Evolutionary conservation across 1,140 invertebrate species (phyloP), one percentile per base, ranked within the genome.

Genomic region (Orius insidiosus): DNA sequence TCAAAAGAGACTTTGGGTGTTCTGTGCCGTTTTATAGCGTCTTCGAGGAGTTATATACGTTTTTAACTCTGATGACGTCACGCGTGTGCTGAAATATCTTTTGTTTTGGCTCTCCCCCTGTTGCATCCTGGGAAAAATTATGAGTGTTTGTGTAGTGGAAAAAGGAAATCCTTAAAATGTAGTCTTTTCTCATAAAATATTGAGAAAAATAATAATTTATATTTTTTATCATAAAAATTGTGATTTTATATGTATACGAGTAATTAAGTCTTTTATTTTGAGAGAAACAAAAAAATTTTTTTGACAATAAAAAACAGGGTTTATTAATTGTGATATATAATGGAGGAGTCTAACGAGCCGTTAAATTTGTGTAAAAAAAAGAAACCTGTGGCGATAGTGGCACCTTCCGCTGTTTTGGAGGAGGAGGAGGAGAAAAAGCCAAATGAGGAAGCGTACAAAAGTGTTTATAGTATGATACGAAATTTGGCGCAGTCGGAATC

Each of bases 401-500:
- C 62, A 5, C 64, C 64, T n/a, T 61, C 61, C 1, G 51, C 60
- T 5, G 52, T 55, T 2, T 41, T 53, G 11, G 55, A 54, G 42
- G 52, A 55, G 30, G 53, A 55, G 43, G 55, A 47, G 47, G 34
- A 42, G 7, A 40, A 34, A 19, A 41, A 46, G 9, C 41, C 53
- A 40, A 46, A 52, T 11, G 48, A 56, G 42, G 55, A 44, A 45
- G 24, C 47, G 2, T 13, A 36, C 2, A 34, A 52, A 15, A 45
- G 18, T 15, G 45, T 54, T 1, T 48, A 52, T 37, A 46, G 36
- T 7, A 52, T 54, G 48, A 49, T 54, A 16, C 18, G 45, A 13
- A 54, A 46, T 46, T 55, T 68, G 46, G 64, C 64, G 13, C 53
- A 55, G 8, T 56, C 60, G 31, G 71, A 74, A 56, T 68, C 70